phyloP scores from a whole-genome alignment of 2,888 invertebrate species.

The Dynastes tityus region DNA sequence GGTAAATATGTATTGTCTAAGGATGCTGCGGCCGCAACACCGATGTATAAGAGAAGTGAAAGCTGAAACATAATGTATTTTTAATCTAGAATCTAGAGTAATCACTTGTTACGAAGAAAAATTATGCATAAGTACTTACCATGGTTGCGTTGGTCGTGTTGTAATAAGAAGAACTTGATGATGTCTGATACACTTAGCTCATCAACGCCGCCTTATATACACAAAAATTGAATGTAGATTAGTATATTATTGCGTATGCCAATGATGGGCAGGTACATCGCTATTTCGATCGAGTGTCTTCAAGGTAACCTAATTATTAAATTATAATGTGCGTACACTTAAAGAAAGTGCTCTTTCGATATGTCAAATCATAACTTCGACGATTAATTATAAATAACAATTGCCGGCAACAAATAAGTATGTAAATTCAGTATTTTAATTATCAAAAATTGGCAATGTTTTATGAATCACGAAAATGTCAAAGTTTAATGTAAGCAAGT shows the following conservation, averaged over 20 bases:
- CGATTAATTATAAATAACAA: conserved; percentile 1
- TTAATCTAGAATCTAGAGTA: neutral
- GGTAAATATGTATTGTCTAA: conserved; percentile 67
- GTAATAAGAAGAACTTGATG: neutral
- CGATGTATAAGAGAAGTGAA: conserved; percentile 67
- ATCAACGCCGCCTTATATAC: conserved; percentile 38
- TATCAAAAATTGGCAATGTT: no score
- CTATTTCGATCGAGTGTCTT: conserved; percentile 7
- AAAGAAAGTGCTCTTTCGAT: conserved; percentile 19
- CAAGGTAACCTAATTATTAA: conserved; percentile 35
- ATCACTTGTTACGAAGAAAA: neutral
- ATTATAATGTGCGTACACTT: conserved; percentile 5
- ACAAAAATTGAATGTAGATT: conserved; percentile 21
- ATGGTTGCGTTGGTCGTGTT: neutral
- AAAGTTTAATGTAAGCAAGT: no score
- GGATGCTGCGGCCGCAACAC: conserved; percentile 70
- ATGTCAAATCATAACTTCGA: neutral
- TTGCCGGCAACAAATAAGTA: neutral
- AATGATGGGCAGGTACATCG: conserved; percentile 6
- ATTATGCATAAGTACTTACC: neutral
- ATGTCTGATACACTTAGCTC: conserved; percentile 9
- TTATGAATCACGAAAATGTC: no score
- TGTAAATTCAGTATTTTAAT: no score
- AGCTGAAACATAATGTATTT: conserved; percentile 67
- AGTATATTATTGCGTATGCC: conserved; percentile 17